Evolutionary conservation across 2,888 invertebrate species (phyloP).

Genomic region (Nomada lathburiana): DNA sequence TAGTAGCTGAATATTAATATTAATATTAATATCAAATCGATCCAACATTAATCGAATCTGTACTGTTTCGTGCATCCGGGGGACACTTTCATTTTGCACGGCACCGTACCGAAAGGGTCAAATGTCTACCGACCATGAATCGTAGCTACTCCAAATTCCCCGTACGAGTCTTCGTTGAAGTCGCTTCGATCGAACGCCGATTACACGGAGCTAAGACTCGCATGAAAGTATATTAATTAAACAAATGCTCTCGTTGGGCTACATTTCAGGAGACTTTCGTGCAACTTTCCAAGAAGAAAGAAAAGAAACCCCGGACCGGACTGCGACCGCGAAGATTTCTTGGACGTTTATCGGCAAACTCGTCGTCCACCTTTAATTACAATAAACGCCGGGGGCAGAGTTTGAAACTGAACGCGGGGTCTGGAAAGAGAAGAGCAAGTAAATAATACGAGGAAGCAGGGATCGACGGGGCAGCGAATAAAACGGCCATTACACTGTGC

Average conservation of each 20-base stretch:
- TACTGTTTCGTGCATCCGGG: too few relatives aligned
- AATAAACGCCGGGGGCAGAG: neutral
- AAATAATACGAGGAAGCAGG: conserved; percentile 5
- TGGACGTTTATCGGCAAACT: neutral
- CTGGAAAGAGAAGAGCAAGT: neutral
- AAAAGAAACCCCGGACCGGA: neutral
- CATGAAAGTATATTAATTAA: conserved; percentile 10
- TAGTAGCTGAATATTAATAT: too few relatives aligned
- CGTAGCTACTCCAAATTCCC: neutral
- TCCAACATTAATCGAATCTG: too few relatives aligned
- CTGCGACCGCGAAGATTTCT: neutral
- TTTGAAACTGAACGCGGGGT: neutral
- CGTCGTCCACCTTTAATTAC: conserved; percentile 8
- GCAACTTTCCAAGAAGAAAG: neutral
- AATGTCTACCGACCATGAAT: too few relatives aligned
- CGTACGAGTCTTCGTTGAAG: neutral
- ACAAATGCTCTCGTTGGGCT: neutral
- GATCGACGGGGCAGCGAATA: conserved; percentile 38
- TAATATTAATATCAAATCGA: too few relatives aligned
- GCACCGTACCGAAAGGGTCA: too few relatives aligned
- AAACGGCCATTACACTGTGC: conserved; percentile 34
- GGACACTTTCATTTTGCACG: too few relatives aligned
- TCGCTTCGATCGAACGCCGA: neutral
- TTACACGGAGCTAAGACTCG: neutral
- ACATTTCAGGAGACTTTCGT: neutral